A percentile compares a stretch with the other conserved stretches of the same genome.
phyloP scores from a whole-genome alignment of 1,140 invertebrate species.

The Macrosteles quadrilineatus region DNA sequence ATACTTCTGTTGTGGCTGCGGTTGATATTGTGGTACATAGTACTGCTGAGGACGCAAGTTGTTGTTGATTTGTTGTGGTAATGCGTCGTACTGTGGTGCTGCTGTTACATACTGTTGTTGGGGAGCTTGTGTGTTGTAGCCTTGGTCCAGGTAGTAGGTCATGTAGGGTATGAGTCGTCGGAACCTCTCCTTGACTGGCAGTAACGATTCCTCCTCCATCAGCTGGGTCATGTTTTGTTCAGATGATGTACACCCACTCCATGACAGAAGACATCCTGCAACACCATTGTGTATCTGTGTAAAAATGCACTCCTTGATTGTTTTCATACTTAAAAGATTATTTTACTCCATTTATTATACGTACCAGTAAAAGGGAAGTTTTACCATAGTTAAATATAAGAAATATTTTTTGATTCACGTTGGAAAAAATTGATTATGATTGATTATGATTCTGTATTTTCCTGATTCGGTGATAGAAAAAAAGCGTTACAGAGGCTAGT shows the following conservation, averaged over 20 bases:
- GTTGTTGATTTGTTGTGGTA: background rate
- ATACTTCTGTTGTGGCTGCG: constrained; percentile 4
- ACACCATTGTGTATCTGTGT: no score
- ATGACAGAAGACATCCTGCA: background rate
- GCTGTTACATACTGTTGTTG: constrained; percentile 14
- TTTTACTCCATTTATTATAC: no score
- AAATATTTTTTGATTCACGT: no score
- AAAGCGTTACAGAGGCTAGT: no score
- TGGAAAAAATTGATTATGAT: no score
- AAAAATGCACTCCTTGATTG: background rate
- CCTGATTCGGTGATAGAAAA: no score
- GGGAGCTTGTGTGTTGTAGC: background rate
- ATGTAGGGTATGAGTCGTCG: constrained; percentile 77
- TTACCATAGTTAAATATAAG: no score
- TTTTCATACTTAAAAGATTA: no score
- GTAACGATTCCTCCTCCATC: constrained; percentile 15
- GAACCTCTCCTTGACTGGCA: constrained; percentile 60
- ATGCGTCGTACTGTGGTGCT: background rate
- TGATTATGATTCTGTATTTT: no score
- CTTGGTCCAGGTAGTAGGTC: constrained; percentile 72
- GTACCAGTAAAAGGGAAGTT: no score
- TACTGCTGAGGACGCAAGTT: background rate
- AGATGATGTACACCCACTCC: background rate
- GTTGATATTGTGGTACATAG: background rate
- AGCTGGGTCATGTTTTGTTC: background rate